Conservation (phyloP, 2,888 invertebrate species). For the Podabrus alpinus region DNA sequence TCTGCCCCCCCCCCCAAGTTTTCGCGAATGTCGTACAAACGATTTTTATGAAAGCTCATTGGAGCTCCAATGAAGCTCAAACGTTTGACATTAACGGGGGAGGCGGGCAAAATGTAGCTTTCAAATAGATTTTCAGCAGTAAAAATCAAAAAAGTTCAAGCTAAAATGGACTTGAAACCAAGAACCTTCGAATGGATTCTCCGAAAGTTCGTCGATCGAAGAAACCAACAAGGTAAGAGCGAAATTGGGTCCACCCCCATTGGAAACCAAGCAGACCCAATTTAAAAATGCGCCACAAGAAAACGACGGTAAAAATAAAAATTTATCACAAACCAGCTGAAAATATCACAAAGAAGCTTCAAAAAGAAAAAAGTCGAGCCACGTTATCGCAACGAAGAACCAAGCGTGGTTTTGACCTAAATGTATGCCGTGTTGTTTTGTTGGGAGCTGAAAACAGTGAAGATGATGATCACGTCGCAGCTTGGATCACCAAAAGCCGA, state of each 20-base stretch:
- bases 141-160: conserved; percentile 86
- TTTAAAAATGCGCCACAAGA: conserved; percentile 56
- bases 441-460: conserved; percentile 77
- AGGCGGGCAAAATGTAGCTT: conserved; percentile 65
- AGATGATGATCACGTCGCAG: conserved; percentile 66
- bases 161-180: conserved; percentile 92
- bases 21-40: no score
- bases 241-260: conserved; percentile 90
- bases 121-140: conserved; percentile 58
- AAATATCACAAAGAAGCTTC: conserved; percentile 72
- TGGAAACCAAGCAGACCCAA: conserved; percentile 66
- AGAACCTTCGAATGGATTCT: conserved; percentile 51
- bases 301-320: conserved; percentile 52
- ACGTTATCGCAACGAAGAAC: conserved; percentile 78
- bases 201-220: conserved; percentile 72
- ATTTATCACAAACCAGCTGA: conserved; percentile 84
- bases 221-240: conserved; percentile 89
- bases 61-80: no score
- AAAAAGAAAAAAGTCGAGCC: conserved; percentile 80
- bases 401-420: conserved; percentile 75
- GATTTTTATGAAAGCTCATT: no score
- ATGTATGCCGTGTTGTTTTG: conserved; percentile 62
- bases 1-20: no score
- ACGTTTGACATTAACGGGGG: no score
- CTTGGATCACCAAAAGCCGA: conserved; percentile 85